phyloP scores from a whole-genome alignment of 2,113 vertebrate genomes.

The Grammomys surdaster region DNA sequence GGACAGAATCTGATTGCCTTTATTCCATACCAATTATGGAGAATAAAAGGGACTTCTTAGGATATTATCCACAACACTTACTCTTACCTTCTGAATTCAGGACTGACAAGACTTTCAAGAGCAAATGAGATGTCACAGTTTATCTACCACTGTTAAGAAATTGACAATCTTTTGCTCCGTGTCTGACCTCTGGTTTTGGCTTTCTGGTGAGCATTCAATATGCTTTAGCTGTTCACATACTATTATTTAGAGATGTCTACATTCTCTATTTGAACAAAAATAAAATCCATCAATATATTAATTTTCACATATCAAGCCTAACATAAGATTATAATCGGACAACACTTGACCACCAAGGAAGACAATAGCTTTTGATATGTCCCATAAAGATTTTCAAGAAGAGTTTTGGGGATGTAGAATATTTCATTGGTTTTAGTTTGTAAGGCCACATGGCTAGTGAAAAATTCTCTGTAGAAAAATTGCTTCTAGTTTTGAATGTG shows the following conservation, averaged over 20 bases:
- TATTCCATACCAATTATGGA: neutral
- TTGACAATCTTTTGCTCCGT: neutral
- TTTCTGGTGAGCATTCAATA: conserved; percentile 11
- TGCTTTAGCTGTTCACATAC: neutral
- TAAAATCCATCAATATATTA: neutral
- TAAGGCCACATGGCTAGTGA: neutral
- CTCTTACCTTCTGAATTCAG: conserved; percentile 9
- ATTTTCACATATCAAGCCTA: conserved; percentile 4
- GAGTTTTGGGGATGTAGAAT: neutral
- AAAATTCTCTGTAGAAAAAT: conserved; percentile 6
- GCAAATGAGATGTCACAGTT: conserved; percentile 24
- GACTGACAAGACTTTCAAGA: neutral
- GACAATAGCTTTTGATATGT: neutral
- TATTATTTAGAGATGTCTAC: neutral
- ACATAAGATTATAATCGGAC: neutral
- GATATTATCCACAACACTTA: neutral
- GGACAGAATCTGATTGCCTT: neutral
- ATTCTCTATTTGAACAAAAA: neutral
- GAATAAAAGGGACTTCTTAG: neutral
- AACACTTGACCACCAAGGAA: neutral
- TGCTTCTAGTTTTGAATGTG: neutral
- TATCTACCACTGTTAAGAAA: neutral
- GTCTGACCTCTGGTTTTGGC: neutral
- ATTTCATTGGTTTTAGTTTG: neutral
- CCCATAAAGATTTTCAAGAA: conserved; percentile 10